phyloP scores from a whole-genome alignment of 2,113 vertebrate genomes.

The Porphyrio hochstetteri region DNA sequence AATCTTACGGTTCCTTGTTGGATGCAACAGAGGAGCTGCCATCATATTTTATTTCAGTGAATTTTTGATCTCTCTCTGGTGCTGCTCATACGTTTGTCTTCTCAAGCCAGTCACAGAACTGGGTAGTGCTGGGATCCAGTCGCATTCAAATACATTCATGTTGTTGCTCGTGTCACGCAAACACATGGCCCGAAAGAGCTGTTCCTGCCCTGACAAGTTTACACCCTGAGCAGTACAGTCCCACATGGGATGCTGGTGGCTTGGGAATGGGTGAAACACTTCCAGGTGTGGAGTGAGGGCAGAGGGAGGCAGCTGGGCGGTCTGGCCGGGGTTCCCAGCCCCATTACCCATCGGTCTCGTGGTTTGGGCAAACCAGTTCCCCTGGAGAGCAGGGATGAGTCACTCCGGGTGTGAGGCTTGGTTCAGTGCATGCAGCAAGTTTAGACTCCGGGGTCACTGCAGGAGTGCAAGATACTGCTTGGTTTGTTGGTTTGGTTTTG shows the following conservation, averaged over 20 bases:
- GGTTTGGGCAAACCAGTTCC: slow-evolving; percentile 48
- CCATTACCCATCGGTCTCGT: background rate
- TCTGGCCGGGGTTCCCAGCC: background rate
- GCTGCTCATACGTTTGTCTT: background rate
- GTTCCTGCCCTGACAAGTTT: background rate
- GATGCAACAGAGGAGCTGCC: background rate
- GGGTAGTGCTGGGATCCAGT: background rate
- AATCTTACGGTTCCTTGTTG: fast-evolving
- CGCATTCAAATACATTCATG: background rate
- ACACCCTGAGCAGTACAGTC: background rate
- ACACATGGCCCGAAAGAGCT: background rate
- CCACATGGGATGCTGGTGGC: background rate
- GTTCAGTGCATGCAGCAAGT: background rate
- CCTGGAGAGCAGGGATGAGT: background rate
- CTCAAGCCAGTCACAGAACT: background rate
- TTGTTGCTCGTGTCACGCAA: background rate
- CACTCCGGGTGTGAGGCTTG: background rate
- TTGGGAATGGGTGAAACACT: background rate
- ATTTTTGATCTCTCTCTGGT: background rate
- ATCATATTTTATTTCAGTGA: background rate
- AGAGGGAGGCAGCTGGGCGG: background rate
- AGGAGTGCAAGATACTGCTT: background rate
- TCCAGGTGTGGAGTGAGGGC: background rate
- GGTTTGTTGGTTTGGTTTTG: background rate
- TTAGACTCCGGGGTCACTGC: background rate